phyloP scores from a whole-genome alignment of 30 jellyfish, hydroid and myxozoan species.

The Aurelia aurita complex sp. Pacific region DNA sequence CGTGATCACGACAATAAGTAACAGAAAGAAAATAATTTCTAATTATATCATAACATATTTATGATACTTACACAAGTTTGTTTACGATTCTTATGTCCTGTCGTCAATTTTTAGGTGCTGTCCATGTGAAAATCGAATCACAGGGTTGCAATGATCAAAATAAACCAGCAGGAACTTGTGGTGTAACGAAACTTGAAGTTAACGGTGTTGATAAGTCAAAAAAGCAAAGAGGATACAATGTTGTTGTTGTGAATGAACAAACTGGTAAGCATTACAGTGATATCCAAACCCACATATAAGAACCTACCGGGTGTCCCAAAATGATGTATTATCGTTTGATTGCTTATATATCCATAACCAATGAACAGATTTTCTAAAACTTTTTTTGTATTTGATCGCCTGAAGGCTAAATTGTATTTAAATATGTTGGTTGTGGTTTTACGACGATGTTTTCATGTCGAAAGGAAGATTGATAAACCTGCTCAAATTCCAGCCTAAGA shows the following conservation, averaged over 20 bases:
- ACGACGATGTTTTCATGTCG: too few species aligned
- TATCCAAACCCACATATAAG: too few species aligned
- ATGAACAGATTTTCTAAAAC: too few species aligned
- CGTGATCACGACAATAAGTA: background rate
- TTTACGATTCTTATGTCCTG: background rate
- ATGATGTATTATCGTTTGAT: too few species aligned
- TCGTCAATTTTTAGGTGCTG: background rate
- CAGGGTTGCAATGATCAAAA: constrained; percentile 68
- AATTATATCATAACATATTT: too few species aligned
- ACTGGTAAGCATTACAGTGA: constrained; percentile 49
- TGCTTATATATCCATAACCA: too few species aligned
- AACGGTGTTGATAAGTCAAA: constrained; percentile 63
- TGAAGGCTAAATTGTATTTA: too few species aligned
- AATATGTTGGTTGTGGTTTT: too few species aligned
- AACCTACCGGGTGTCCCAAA: too few species aligned
- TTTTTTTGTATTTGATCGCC: too few species aligned
- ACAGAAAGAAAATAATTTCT: background rate
- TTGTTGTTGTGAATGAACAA: constrained; percentile 66
- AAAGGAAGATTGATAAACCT: too few species aligned
- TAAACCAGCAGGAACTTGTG: constrained; percentile 48
- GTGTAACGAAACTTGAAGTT: constrained; percentile 58
- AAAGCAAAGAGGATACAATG: constrained; percentile 69
- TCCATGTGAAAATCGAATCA: constrained; percentile 42
- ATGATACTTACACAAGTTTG: background rate
- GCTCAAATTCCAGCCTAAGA: too few species aligned